Evolutionary conservation across 2,113 vertebrate genomes (phyloP), one percentile per base, ranked within the genome.

Genomic region (Rhynchomys soricoides): DNA sequence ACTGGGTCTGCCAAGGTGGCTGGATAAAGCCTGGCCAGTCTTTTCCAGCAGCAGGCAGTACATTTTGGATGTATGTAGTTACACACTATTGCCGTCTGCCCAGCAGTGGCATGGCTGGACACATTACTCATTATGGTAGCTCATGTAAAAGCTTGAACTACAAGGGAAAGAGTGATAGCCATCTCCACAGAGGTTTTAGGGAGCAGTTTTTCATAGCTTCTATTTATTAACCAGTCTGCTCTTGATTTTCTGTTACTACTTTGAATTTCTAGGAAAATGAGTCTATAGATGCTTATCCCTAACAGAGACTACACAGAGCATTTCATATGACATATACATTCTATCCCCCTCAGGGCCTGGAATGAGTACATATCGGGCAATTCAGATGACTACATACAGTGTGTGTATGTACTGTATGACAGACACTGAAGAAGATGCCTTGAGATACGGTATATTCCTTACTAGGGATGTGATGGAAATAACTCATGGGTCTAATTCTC

Each of bases 171-270:
- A 75, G 78, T 57, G 79, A 75, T 1, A 50, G 62, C 24, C 7
- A 68, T 13, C 34, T 77, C 64, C 24, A 74, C 71, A 81, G 43
- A 66, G 55, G 50, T 15, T 90, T 75, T 59, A 26, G 1, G 26
- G 34, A 85, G 79, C 31, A 83, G n/a, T 5, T n/a, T 13, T 19
- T 71, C 26, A 43, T n/a, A 92, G 57, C 16, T 90, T 83, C 7
- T 89, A 16, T 12, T 55, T 79, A 52, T 86, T 48, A 52, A 87
- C 77, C 87, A n/a, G 37, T 95, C 50, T 77, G 48, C 31, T 93
- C 17, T 43, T 93, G 85, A 96, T 59, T 92, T 89, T 90, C 57
- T 55, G n/a, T 85, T 93, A 90, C 57, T 79, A 85, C 88, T 91
- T 64, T 75, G n/a, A 95, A 52, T 92, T 95, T 75, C 82, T 90